These are phyloP conservation scores for Synergus laeviventris DNA, from an alignment of 2,888 invertebrate species.

Conservation along the genomic window DNA sequence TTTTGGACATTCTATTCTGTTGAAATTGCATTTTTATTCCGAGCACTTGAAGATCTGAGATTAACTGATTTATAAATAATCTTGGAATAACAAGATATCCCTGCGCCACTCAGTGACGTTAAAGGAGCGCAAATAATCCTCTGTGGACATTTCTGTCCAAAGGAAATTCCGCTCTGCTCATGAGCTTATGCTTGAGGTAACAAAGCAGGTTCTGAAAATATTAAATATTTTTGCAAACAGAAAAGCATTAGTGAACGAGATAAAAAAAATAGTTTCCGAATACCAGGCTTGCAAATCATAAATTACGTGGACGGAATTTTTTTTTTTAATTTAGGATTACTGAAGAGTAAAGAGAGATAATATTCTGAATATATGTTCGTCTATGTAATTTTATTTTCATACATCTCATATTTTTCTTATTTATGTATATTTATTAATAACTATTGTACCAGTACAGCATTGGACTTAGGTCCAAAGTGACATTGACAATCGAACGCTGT, in stretches of 20 bases:
- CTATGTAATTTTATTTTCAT: constrained; percentile 10
- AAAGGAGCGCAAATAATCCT: neutral
- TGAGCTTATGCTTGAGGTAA: neutral
- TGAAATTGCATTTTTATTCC: neutral
- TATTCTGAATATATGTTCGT: neutral
- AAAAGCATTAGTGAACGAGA: neutral
- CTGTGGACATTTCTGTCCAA: neutral
- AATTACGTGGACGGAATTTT: neutral
- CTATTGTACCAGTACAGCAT: constrained; percentile 44
- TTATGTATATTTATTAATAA: constrained; percentile 53
- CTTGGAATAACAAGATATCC: constrained; percentile 3
- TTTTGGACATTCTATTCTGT: neutral
- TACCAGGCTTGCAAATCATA: neutral
- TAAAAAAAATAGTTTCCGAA: neutral
- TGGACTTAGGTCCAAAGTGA: constrained; percentile 56
- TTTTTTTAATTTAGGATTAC: neutral
- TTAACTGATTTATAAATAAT: neutral
- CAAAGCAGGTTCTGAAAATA: neutral
- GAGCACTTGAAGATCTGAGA: neutral
- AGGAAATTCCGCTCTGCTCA: neutral
- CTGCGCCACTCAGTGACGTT: constrained; percentile 10
- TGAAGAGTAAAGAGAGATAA: neutral
- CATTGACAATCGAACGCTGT: constrained; percentile 20
- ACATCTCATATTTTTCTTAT: constrained; percentile 39
- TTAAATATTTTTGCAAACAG: neutral